phyloP scores from a whole-genome alignment of 2,113 vertebrate species.

The Agapornis roseicollis region DNA sequence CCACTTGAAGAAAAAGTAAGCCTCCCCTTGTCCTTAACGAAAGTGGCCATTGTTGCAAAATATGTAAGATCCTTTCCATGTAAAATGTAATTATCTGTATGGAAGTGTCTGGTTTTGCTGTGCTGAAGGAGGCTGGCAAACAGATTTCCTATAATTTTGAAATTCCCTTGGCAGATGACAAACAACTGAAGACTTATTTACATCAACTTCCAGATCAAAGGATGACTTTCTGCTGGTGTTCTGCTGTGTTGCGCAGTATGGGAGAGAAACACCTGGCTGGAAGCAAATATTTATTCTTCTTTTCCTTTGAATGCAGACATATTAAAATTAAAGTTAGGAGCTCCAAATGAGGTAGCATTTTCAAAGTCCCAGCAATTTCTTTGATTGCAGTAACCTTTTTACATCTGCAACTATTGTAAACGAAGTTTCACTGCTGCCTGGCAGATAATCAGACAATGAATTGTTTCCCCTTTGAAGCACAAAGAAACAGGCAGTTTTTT shows the following conservation, averaged over 20 bases:
- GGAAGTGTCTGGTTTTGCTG: background rate
- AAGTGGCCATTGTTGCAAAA: background rate
- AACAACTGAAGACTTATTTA: background rate
- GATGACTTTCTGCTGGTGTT: background rate
- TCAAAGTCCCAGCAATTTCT: background rate
- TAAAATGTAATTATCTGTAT: background rate
- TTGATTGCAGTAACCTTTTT: background rate
- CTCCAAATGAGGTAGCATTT: background rate
- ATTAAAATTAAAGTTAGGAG: background rate
- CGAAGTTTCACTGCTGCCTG: background rate
- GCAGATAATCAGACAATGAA: background rate
- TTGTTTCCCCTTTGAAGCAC: background rate
- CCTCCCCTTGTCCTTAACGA: background rate
- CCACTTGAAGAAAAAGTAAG: background rate
- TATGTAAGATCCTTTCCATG: background rate
- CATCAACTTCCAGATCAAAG: constrained; percentile 16
- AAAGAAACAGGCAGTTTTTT: background rate
- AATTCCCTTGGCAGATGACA: background rate
- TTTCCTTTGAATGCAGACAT: background rate
- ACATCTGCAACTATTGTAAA: background rate
- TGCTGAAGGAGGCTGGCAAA: background rate
- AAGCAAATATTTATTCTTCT: constrained; percentile 14
- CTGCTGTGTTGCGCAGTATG: background rate
- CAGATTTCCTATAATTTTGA: background rate
- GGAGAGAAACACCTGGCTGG: background rate